phyloP scores from a whole-genome alignment of 2,113 vertebrate species.

The Nycticorax nycticorax region DNA sequence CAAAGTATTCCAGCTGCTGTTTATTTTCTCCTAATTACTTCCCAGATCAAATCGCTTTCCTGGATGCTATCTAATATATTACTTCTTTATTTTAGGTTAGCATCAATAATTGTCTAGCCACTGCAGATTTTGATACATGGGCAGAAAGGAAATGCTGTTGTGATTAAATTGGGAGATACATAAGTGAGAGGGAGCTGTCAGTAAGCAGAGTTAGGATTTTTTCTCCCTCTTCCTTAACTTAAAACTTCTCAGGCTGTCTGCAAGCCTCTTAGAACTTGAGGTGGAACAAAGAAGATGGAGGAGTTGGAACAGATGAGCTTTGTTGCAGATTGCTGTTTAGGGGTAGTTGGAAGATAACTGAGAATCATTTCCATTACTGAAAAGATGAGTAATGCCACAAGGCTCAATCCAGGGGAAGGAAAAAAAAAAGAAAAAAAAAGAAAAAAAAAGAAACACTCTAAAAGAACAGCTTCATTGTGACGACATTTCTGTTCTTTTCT shows the following conservation, averaged over 20 bases:
- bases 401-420: neutral
- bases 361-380: conserved; percentile 7
- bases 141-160: neutral
- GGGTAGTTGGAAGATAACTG: neutral
- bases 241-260: neutral
- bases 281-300: neutral
- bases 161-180: neutral
- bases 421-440: too few species aligned
- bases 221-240: neutral
- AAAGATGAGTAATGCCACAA: neutral
- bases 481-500: neutral
- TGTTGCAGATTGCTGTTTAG: neutral
- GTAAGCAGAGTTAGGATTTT: neutral
- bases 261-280: neutral
- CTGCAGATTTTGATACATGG: neutral
- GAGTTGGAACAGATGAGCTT: neutral
- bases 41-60: neutral
- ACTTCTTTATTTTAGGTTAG: neutral
- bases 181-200: neutral
- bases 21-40: conserved; percentile 24
- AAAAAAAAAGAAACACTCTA: neutral
- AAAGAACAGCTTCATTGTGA: neutral
- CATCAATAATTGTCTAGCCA: neutral
- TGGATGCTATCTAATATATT: neutral
- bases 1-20: neutral